phyloP scores from a whole-genome alignment of 2,797 vertebrate species.

The Oceanodroma leucorhoa region DNA sequence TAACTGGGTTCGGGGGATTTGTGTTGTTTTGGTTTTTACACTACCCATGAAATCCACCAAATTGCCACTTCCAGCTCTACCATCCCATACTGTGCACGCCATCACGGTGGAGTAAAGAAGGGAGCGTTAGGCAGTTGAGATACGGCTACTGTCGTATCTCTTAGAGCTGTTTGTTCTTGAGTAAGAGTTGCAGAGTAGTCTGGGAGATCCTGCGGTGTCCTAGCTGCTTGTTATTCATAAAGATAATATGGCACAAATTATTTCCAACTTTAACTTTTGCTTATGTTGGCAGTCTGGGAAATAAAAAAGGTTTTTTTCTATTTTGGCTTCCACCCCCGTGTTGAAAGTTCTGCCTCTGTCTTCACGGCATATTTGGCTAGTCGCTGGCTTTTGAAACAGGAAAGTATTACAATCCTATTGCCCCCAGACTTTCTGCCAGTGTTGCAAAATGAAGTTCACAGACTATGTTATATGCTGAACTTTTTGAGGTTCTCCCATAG shows the following conservation, averaged over 20 bases:
- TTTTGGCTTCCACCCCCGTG: not conserved
- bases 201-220: not conserved
- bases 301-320: not conserved
- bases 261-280: not conserved
- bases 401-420: not conserved
- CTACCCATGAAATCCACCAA: not conserved
- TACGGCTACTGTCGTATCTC: not conserved
- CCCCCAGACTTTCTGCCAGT: not conserved
- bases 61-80: not conserved
- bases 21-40: not conserved
- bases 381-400: not conserved
- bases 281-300: not conserved
- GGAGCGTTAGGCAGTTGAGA: accelerated
- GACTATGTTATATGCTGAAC: not conserved
- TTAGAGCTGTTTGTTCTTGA: not conserved
- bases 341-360: not conserved
- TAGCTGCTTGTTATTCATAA: not conserved
- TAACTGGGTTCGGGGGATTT: not conserved
- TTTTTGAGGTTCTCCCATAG: not conserved
- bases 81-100: accelerated
- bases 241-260: not conserved
- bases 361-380: not conserved
- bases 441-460: not conserved
- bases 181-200: not conserved
- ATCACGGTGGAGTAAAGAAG: not conserved